phyloP scores from a whole-genome alignment of 2,888 invertebrate species.

The Teleogryllus oceanicus region DNA sequence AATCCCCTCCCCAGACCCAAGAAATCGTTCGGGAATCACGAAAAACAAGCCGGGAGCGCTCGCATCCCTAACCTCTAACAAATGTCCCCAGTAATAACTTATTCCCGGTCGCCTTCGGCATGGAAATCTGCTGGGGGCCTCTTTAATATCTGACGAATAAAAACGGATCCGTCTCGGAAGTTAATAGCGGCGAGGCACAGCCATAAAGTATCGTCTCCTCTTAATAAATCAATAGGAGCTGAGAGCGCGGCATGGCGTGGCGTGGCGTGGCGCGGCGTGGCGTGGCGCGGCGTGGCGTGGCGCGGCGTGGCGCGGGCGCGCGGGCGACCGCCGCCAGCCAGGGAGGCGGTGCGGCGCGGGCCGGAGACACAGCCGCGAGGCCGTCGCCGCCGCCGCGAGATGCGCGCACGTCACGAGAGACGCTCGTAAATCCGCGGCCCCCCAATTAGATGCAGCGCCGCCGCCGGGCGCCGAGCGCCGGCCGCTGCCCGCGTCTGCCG shows the following conservation, averaged over 20 bases:
- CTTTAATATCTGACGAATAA: slow-evolving; percentile 7
- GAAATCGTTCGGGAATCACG: neutral
- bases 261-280: too few species aligned
- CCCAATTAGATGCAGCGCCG: neutral
- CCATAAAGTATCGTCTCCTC: slow-evolving; percentile 9
- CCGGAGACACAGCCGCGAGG: too few species aligned
- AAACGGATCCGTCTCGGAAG: slow-evolving; percentile 7
- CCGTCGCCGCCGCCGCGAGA: neutral
- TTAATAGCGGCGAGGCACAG: slow-evolving; percentile 6
- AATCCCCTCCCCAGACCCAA: too few species aligned
- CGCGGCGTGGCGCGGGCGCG: too few species aligned
- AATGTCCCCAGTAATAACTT: slow-evolving; percentile 18
- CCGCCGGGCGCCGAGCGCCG: neutral
- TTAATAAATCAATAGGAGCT: slow-evolving; percentile 18
- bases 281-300: too few species aligned
- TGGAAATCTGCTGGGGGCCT: neutral
- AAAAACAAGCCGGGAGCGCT: neutral
- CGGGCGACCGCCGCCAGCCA: too few species aligned
- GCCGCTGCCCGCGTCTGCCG: neutral
- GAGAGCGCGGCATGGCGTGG: neutral
- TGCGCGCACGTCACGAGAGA: neutral
- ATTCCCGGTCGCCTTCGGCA: neutral
- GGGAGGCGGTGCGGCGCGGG: too few species aligned
- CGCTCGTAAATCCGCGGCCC: neutral
- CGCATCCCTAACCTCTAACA: neutral